phyloP scores from a whole-genome alignment of 2,113 vertebrate genomes.

The Pongo abelii region DNA sequence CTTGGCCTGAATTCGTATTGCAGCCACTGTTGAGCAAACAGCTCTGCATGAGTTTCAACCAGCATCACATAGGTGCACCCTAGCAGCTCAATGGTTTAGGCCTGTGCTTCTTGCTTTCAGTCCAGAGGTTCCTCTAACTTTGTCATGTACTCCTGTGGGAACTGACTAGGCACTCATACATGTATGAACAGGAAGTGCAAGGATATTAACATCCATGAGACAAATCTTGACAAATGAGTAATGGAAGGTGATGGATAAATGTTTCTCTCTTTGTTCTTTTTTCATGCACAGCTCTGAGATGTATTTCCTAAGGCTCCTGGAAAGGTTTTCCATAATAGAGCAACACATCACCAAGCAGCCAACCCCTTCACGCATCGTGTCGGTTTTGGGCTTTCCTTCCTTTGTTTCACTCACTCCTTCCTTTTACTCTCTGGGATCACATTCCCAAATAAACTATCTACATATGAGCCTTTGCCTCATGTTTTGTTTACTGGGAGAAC shows the following conservation, averaged over 20 bases:
- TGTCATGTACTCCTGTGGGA: rapidly evolving
- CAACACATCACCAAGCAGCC: not conserved
- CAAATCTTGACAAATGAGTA: not conserved
- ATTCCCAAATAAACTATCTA: not conserved
- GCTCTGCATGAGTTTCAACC: not conserved
- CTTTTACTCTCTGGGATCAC: not conserved
- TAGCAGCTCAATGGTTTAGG: not conserved
- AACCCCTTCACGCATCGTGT: not conserved
- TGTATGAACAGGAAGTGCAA: not conserved
- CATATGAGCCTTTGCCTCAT: not conserved
- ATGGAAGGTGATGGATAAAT: not conserved
- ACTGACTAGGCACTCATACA: not conserved
- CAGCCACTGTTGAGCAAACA: not conserved
- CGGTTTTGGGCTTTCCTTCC: not conserved
- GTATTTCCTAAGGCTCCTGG: not conserved
- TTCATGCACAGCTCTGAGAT: not conserved
- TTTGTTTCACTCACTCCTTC: not conserved
- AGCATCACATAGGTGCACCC: not conserved
- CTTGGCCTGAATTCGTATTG: not conserved
- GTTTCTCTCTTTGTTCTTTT: not conserved
- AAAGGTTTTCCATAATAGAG: not conserved
- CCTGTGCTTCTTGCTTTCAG: not conserved
- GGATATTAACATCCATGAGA: not conserved
- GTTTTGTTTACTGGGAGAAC: not conserved
- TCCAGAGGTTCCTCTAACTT: not conserved